A percentile compares a stretch with the other conserved stretches of the same genome.
phyloP scores from a whole-genome alignment of 2,888 invertebrate genomes.

The Philereme vetulata region DNA sequence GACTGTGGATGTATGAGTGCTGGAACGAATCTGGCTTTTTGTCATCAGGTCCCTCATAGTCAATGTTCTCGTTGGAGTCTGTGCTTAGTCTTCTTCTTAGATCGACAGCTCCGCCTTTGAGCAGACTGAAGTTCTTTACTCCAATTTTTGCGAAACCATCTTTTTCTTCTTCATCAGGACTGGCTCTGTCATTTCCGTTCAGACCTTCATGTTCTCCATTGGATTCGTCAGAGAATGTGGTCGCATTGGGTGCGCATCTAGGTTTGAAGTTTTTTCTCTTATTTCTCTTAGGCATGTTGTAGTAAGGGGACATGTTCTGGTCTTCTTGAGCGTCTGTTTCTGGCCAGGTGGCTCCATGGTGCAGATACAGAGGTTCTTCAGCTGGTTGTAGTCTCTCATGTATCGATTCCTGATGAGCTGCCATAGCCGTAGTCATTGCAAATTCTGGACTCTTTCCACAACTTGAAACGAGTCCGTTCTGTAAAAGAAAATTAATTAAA shows the following conservation, averaged over 20 bases:
- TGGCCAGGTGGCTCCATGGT: constrained; percentile 82
- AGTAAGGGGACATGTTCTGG: constrained; percentile 72
- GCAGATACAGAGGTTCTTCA: constrained; percentile 75
- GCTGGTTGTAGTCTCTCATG: constrained; percentile 79
- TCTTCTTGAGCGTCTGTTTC: constrained; percentile 72
- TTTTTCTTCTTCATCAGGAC: constrained; percentile 65
- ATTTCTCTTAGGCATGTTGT: constrained; percentile 86
- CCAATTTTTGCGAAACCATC: constrained; percentile 71
- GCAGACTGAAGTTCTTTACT: constrained; percentile 77
- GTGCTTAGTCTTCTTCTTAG: constrained; percentile 78
- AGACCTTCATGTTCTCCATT: constrained; percentile 69
- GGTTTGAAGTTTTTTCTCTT: constrained; percentile 92
- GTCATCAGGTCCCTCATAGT: constrained; percentile 75
- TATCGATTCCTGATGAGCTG: constrained; percentile 81
- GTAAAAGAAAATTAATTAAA: constrained; percentile 30
- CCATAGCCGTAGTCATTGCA: constrained; percentile 85
- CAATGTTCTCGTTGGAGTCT: constrained; percentile 81
- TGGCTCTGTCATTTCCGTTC: constrained; percentile 72
- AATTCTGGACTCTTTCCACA: constrained; percentile 67
- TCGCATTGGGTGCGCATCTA: constrained; percentile 86
- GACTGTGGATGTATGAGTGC: constrained; percentile 79
- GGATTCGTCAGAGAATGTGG: constrained; percentile 77
- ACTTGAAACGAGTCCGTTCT: constrained; percentile 74
- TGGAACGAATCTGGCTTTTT: constrained; percentile 77
- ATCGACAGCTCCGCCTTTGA: constrained; percentile 79